Conservation (phyloP, 2,113 vertebrate genomes). For the Lampris megalopsis region DNA sequence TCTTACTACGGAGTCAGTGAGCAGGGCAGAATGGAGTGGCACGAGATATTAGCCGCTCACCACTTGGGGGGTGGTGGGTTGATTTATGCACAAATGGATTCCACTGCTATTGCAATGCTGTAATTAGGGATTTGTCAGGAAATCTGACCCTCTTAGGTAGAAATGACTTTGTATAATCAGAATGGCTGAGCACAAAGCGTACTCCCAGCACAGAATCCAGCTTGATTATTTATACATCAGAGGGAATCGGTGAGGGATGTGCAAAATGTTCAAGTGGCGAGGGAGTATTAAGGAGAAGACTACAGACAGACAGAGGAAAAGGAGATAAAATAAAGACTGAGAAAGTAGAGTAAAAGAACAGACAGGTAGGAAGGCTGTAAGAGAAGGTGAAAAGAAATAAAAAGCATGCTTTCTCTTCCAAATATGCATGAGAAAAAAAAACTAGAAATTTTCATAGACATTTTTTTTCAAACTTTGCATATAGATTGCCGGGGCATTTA, state of each 20-base stretch:
- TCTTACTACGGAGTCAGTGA: constrained; percentile 96
- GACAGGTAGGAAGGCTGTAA: constrained; percentile 12
- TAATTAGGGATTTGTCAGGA: constrained; percentile 99
- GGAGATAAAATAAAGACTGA: neutral
- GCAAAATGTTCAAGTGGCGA: constrained; percentile 90
- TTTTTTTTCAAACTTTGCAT: constrained; percentile 87
- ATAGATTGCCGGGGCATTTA: constrained; percentile 98
- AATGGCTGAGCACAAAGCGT: constrained; percentile 88
- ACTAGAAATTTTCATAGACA: constrained; percentile 65
- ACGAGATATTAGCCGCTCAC: constrained; percentile 89
- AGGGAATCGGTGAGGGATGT: constrained; percentile 89
- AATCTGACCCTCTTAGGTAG: constrained; percentile 99
- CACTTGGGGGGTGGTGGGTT: constrained; percentile 85
- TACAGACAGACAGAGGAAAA: constrained; percentile 23
- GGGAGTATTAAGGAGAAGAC: constrained; percentile 70
- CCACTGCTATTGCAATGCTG: constrained; percentile 90
- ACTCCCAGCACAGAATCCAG: constrained; percentile 93
- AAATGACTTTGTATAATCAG: constrained; percentile 99
- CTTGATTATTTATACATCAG: constrained; percentile 99
- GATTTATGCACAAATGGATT: constrained; percentile 98
- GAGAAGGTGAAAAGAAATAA: constrained; percentile 23
- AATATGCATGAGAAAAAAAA: constrained; percentile 83
- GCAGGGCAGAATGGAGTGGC: constrained; percentile 86
- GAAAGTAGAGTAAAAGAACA: constrained; percentile 23
- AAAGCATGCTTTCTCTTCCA: constrained; percentile 75